Evolutionary conservation across 2,888 invertebrate species (phyloP).

Genomic region (Gonocerus acuteangulatus): DNA sequence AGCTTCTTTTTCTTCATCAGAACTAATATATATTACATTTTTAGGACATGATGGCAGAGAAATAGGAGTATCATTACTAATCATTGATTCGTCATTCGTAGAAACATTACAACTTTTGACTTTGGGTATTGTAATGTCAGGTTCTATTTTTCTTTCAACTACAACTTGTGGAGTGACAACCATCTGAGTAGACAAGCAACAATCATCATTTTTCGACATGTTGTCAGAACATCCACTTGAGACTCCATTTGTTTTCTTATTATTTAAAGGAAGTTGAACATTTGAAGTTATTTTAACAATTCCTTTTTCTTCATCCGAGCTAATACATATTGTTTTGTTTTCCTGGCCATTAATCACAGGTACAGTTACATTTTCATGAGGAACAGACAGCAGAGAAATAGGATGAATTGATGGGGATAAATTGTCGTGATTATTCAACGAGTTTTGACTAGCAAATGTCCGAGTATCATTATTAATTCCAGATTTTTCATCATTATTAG

Average conservation of each 20-base stretch:
- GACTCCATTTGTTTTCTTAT: no score
- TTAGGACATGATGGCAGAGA: no score
- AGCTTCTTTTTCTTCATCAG: slow-evolving; percentile 28
- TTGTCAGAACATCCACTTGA: slow-evolving; percentile 1
- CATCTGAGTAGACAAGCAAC: neutral
- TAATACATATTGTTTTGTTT: no score
- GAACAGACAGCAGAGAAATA: neutral
- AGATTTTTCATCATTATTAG: neutral
- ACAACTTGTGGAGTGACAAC: neutral
- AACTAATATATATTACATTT: slow-evolving; percentile 25
- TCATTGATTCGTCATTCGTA: neutral
- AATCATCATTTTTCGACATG: slow-evolving; percentile 1
- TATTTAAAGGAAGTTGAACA: no score
- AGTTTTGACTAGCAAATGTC: no score
- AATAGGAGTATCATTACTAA: no score
- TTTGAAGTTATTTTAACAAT: no score
- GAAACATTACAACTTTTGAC: neutral
- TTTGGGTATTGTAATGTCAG: neutral
- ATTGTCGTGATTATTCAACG: no score
- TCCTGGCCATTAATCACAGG: slow-evolving; percentile 13
- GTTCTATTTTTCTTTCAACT: slow-evolving; percentile 1
- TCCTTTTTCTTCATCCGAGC: no score
- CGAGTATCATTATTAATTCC: no score
- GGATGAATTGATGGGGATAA: no score
- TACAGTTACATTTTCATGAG: neutral